A percentile compares a stretch with the other conserved stretches of the same genome.
phyloP scores from a whole-genome alignment of 2,113 vertebrate species.

The Natator depressus region DNA sequence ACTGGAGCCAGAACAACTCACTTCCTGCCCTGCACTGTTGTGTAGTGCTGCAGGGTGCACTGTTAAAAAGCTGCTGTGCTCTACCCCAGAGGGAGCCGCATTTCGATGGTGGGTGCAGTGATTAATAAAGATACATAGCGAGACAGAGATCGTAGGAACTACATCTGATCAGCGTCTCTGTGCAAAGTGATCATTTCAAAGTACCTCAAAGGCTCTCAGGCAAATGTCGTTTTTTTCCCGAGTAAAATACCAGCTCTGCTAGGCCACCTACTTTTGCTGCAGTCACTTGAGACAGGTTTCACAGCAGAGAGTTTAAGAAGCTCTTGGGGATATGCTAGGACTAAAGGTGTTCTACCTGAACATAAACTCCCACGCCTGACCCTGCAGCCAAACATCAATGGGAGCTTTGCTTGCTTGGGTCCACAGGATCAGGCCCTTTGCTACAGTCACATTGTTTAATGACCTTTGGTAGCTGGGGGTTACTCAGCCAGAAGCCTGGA shows the following conservation, averaged over 20 bases:
- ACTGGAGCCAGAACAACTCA: not conserved
- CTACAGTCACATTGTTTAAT: rapidly evolving
- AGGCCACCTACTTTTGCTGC: not conserved
- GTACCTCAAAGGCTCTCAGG: not conserved
- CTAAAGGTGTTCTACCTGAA: not conserved
- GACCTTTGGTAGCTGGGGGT: not conserved
- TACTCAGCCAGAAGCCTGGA: not conserved
- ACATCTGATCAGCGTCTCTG: not conserved
- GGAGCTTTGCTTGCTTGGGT: not conserved
- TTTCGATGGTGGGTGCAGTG: not conserved
- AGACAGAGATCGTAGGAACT: not conserved
- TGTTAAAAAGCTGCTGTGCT: not conserved
- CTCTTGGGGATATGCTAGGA: not conserved
- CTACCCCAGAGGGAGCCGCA: not conserved
- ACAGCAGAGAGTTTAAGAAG: not conserved
- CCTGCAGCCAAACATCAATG: rapidly evolving
- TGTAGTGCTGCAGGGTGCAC: not conserved
- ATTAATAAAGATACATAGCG: not conserved
- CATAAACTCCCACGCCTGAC: rapidly evolving
- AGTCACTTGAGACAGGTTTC: not conserved
- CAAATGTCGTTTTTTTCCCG: not conserved
- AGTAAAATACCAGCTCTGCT: not conserved
- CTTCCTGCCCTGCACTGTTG: not conserved
- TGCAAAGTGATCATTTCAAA: not conserved
- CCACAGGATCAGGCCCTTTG: not conserved